Evolutionary conservation across 2,113 vertebrate genomes (phyloP).

Genomic region (Otis tarda): DNA sequence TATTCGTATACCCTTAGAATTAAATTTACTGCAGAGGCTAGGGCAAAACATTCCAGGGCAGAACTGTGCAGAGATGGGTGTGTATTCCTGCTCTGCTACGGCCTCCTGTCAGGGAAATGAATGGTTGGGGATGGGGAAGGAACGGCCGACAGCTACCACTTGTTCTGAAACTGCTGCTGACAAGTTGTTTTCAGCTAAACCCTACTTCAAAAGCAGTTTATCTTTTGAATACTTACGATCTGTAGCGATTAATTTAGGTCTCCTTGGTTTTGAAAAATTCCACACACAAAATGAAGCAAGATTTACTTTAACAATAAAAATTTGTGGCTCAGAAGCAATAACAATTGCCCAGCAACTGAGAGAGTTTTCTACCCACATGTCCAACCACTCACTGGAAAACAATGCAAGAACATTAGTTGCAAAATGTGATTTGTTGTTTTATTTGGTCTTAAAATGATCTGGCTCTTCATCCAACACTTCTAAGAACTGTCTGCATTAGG

Average conservation of each 20-base stretch:
- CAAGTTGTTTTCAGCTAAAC: background rate
- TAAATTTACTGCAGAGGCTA: background rate
- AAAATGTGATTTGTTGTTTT: background rate
- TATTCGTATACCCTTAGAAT: background rate
- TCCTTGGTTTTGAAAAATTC: background rate
- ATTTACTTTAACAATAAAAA: background rate
- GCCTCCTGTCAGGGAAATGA: background rate
- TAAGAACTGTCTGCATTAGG: background rate
- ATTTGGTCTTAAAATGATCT: background rate
- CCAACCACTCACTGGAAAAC: background rate
- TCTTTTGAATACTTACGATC: background rate
- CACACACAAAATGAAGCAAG: background rate
- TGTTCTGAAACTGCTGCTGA: background rate
- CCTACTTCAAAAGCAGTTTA: background rate
- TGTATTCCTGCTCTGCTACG: background rate
- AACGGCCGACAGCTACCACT: background rate
- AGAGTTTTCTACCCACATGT: background rate
- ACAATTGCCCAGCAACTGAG: background rate
- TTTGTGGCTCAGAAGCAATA: background rate
- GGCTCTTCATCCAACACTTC: background rate
- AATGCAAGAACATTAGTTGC: background rate
- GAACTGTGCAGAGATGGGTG: background rate
- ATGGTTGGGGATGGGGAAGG: background rate
- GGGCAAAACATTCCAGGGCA: background rate
- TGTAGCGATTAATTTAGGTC: background rate